Percentiles rank a stretch among this genome's conserved stretches.
Conservation (phyloP, 2,113 vertebrate species). For the Epinephelus fuscoguttatus region DNA sequence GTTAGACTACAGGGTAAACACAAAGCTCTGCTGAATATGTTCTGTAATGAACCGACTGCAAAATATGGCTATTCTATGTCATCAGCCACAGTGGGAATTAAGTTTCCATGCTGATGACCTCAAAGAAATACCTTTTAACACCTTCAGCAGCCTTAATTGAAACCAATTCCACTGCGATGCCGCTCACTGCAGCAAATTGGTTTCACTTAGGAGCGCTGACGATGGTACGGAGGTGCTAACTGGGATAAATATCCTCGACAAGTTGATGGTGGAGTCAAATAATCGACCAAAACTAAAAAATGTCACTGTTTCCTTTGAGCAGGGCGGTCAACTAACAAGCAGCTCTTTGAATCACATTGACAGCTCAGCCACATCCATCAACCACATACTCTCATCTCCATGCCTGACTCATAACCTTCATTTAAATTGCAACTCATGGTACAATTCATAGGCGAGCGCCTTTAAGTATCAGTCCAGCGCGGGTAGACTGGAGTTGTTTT, state of each 20-base stretch:
- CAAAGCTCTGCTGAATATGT: background rate
- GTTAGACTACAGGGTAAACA: background rate
- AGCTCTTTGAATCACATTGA: background rate
- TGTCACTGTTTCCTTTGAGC: conserved; percentile 18
- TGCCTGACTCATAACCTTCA: conserved; percentile 24
- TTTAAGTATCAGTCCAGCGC: background rate
- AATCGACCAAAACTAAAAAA: conserved; percentile 3
- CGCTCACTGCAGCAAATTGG: conserved; percentile 7
- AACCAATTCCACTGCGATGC: conserved; percentile 15
- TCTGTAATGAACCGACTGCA: background rate
- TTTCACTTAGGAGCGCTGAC: conserved; percentile 15
- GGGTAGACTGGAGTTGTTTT: conserved; percentile 40
- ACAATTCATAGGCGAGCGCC: background rate
- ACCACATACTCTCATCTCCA: background rate
- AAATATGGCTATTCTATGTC: background rate
- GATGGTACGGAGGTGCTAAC: background rate
- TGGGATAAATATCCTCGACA: background rate
- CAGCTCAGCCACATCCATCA: conserved; percentile 5
- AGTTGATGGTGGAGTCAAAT: background rate
- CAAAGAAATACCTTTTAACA: background rate
- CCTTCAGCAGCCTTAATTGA: conserved; percentile 23
- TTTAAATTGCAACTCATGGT: conserved; percentile 8
- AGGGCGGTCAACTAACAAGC: background rate
- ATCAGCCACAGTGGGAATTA: background rate
- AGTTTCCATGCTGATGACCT: conserved; percentile 16